Percentiles rank a stretch among this genome's conserved stretches.
These are phyloP conservation scores for Leptosomus discolor DNA, from an alignment of 2,113 vertebrate species.

Conservation along the genomic window DNA sequence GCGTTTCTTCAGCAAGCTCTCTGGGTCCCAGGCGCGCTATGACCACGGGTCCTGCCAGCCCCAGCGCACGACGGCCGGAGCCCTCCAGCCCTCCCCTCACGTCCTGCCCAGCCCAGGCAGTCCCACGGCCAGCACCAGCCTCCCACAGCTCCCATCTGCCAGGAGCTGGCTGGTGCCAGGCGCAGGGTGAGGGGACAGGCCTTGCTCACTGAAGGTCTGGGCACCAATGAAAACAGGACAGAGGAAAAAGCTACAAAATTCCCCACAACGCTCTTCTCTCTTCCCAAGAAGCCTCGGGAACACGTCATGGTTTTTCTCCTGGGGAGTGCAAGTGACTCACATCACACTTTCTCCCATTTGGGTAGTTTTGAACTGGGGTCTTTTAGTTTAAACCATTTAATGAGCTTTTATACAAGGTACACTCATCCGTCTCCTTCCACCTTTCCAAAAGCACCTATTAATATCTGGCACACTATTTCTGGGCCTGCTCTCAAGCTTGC, in stretches of 20 bases:
- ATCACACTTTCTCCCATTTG: neutral
- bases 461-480: neutral
- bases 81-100: neutral
- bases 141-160: neutral
- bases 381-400: neutral
- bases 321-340: neutral
- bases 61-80: rapidly evolving
- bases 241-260: neutral
- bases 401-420: neutral
- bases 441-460: neutral
- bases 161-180: neutral
- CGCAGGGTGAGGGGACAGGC: neutral
- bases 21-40: neutral
- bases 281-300: neutral
- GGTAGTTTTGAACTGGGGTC: neutral
- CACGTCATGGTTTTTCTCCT: neutral
- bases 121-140: neutral
- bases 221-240: neutral
- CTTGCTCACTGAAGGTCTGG: neutral
- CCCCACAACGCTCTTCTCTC: neutral
- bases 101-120: neutral
- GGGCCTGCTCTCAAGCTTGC: neutral
- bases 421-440: neutral
- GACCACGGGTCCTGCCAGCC: neutral
- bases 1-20: neutral